Evolutionary conservation across 92 coral and sea anemone species (phyloP).

Genomic region (Epizoanthus illoricatus): DNA sequence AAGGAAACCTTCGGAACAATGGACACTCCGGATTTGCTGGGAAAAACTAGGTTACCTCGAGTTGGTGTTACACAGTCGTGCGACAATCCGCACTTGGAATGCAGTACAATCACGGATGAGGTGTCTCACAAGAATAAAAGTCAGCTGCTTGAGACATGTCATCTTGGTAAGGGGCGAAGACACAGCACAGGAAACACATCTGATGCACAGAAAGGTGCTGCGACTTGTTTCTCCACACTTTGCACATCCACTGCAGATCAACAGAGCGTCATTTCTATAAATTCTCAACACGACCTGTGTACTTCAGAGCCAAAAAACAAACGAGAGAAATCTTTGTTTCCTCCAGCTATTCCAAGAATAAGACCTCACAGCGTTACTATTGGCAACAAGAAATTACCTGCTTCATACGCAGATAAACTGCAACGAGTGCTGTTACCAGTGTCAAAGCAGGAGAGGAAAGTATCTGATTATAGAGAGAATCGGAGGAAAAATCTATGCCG

Average conservation of each 20-base stretch:
- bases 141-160: not conserved
- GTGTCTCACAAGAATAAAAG: not conserved
- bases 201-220: not conserved
- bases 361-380: not conserved
- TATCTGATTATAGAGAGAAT: not conserved
- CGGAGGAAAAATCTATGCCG: not conserved
- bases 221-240: not conserved
- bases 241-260: not conserved
- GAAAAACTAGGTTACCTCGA: not conserved
- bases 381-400: not conserved
- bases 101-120: not conserved
- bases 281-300: not conserved
- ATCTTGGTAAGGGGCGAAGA: not conserved
- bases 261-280: not conserved
- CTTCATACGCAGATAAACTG: too few relatives aligned
- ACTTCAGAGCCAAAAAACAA: not conserved
- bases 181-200: conserved; percentile 2
- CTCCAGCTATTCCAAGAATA: not conserved
- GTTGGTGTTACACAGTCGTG: not conserved
- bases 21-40: conserved; percentile 7
- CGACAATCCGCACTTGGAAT: not conserved
- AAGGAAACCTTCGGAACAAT: not conserved
- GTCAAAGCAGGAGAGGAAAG: not conserved
- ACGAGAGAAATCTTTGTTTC: not conserved
- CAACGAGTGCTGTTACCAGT: not conserved